Evolutionary conservation across 1,140 invertebrate genomes (phyloP).

Genomic region (Anthonomus grandis): DNA sequence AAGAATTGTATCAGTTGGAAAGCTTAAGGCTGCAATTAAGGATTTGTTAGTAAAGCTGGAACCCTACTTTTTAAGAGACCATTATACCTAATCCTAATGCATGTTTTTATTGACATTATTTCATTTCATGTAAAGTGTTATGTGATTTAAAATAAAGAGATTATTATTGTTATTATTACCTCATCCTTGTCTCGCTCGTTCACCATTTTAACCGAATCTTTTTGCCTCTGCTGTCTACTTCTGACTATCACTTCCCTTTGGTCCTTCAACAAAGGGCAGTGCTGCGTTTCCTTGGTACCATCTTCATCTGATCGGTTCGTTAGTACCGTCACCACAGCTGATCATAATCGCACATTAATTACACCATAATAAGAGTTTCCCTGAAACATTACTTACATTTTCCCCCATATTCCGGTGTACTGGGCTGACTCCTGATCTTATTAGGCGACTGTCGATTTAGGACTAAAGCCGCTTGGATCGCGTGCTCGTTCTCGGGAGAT

Average conservation of each 20-base stretch:
- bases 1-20: too few species aligned
- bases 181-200: slow-evolving; percentile 59
- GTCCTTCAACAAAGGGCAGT: slow-evolving; percentile 47
- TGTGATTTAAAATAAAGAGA: too few species aligned
- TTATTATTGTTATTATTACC: slow-evolving; percentile 35
- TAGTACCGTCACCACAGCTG: slow-evolving; percentile 65
- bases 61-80: too few species aligned
- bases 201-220: slow-evolving; percentile 55
- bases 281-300: slow-evolving; percentile 44
- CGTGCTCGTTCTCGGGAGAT: slow-evolving; percentile 47
- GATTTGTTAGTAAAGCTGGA: too few species aligned
- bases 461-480: slow-evolving; percentile 62
- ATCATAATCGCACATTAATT: too few species aligned
- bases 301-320: slow-evolving; percentile 59
- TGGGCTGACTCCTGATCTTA: slow-evolving; percentile 38
- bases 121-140: too few species aligned
- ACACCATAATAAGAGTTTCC: not conserved
- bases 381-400: slow-evolving; percentile 13
- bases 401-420: slow-evolving; percentile 50
- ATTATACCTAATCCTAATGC: too few species aligned
- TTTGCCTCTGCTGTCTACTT: slow-evolving; percentile 40
- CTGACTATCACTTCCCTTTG: slow-evolving; percentile 48
- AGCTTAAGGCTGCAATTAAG: too few species aligned
- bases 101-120: too few species aligned
- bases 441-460: slow-evolving; percentile 58